Conservation (phyloP, 2,888 invertebrate species). For the Tromatobia lineatoria region DNA sequence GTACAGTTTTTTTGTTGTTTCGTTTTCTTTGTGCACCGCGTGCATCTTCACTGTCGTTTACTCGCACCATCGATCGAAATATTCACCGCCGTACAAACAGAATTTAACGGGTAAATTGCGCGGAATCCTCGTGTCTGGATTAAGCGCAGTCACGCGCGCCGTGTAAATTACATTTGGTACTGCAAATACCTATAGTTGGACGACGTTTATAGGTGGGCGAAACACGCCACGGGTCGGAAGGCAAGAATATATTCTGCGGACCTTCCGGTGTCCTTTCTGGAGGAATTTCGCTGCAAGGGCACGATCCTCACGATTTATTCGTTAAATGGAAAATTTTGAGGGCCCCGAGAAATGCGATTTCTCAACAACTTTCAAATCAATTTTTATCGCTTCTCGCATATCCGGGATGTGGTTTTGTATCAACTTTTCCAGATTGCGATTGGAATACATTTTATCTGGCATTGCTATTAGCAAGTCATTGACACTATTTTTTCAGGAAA, state of each 20-base stretch:
- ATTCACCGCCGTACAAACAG: slow-evolving; percentile 41
- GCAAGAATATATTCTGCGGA: slow-evolving; percentile 8
- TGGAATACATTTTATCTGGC: neutral
- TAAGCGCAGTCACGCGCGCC: slow-evolving; percentile 65
- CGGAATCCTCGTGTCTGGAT: slow-evolving; percentile 33
- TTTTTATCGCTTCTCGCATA: slow-evolving; percentile 12
- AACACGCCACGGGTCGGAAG: neutral
- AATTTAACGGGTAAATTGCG: slow-evolving; percentile 31
- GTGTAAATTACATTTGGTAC: slow-evolving; percentile 56
- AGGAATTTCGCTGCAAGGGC: neutral
- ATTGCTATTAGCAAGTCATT: neutral
- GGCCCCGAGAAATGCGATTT: neutral
- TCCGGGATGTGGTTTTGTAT: no score
- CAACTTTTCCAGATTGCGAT: neutral
- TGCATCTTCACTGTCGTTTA: slow-evolving; percentile 46
- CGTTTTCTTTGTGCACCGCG: neutral
- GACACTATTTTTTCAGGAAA: neutral
- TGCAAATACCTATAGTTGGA: neutral
- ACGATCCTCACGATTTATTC: slow-evolving; percentile 38
- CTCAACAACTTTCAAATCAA: neutral
- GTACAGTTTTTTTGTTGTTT: slow-evolving; percentile 17
- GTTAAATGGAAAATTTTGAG: slow-evolving; percentile 31
- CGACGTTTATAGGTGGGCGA: neutral
- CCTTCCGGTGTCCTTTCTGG: slow-evolving; percentile 2
- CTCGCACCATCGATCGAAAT: slow-evolving; percentile 49